Conservation (phyloP, 30 jellyfish, hydroid and myxozoan genomes). For the Turritopsis rubra region DNA sequence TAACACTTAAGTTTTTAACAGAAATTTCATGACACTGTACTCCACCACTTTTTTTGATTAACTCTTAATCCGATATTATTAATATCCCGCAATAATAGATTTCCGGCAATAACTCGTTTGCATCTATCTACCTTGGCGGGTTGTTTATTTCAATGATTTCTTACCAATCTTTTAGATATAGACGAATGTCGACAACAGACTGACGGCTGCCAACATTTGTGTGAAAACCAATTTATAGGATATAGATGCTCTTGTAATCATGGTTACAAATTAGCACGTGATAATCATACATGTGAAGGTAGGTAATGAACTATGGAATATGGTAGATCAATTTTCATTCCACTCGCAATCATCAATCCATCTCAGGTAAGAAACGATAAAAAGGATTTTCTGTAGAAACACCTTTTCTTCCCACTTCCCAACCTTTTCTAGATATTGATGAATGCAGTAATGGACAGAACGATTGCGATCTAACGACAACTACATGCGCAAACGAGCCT, state of each 20-base stretch:
- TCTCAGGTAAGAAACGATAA: too few relatives aligned
- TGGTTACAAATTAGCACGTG: slow-evolving; percentile 32
- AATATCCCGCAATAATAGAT: too few relatives aligned
- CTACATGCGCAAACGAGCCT: slow-evolving; percentile 30
- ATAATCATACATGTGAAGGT: slow-evolving; percentile 46
- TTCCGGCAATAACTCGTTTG: too few relatives aligned
- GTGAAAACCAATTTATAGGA: slow-evolving; percentile 36
- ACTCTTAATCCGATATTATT: too few relatives aligned
- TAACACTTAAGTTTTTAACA: too few relatives aligned
- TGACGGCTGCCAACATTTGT: slow-evolving; percentile 46
- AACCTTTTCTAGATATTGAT: background rate
- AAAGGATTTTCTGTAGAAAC: too few relatives aligned
- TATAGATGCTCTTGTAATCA: slow-evolving; percentile 38
- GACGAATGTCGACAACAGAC: slow-evolving; percentile 44
- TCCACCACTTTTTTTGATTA: too few relatives aligned
- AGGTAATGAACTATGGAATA: background rate
- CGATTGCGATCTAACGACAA: background rate
- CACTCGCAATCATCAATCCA: too few relatives aligned
- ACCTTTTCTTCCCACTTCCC: background rate
- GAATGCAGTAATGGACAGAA: background rate
- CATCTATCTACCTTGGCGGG: background rate
- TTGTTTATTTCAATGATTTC: background rate
- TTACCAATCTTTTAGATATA: slow-evolving; percentile 15
- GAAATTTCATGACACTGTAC: too few relatives aligned
- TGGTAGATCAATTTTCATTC: too few relatives aligned